Base-by-base conservation (phyloP, 1,140 invertebrate genomes). In the Calycopis cecrops region DNA sequence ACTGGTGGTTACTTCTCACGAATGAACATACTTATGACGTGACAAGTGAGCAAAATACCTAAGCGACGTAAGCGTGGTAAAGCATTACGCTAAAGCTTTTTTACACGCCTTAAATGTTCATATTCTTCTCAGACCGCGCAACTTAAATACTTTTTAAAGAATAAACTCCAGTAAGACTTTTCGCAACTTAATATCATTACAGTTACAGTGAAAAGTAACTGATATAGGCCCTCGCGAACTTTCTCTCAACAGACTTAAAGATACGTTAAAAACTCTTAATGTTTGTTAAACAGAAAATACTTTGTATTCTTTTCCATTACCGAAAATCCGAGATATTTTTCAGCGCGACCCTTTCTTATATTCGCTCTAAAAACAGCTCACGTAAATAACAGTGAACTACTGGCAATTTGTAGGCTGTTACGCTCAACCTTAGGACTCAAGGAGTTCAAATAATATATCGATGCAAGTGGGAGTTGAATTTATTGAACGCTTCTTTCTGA, bases 341-440 rank as follows among this genome's bases (percentile, higher is more conserved):
- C 42, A 37, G 35, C 35, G 38, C 28, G 34, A 40, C 21, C 52
- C 35, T 53, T 48, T 49, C 42, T 33, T 48, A 42, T 35, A 35
- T 56, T 42, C 55, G 48, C 60, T 71, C 50, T 48, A 58, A 60
- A 76, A 58, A 52, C 73, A 56, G 35, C 65, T 71, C 73, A 73
- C 73, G 71, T 76, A 71, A 67, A 60, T 64, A 69, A 68, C 60
- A 69, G 63, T 67, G 66, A 70, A 71, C 60, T 69, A 68, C 59
- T 17, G 53, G 65, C 73, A 71, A 76, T 76, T 76, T 73, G 73
- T 76, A 69, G 63, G 63, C 68, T 57, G 64, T 73, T 69, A 67
- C 63, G 33, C 18, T 28, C 55, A 55, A 63, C 63, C 60, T 62
- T 67, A 58, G 64, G 55, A 66, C 63, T 66, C 57, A 52, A 64